Evolutionary conservation across 2,797 vertebrate genomes (phyloP), one percentile per base, ranked within the genome.

Genomic region (Graptemys geographica): DNA sequence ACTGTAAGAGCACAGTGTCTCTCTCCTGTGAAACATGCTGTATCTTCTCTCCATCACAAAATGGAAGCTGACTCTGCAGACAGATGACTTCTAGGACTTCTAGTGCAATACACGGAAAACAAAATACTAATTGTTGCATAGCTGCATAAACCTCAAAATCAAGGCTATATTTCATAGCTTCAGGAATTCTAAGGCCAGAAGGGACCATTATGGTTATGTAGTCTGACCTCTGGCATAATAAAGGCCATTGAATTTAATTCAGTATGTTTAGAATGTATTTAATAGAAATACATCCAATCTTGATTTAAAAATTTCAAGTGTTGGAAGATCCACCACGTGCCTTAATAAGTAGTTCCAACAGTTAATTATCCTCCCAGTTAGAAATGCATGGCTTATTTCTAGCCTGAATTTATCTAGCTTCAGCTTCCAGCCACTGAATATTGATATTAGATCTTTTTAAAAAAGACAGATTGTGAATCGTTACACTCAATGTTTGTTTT

Each of bases 401-500:
- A 16, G 25, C 81, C 53, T 86, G 41, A 57, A 28, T 78, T 65
- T 28, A 28, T 79, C 59, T 89, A 53, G 0, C 0, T 6, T 84
- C 62, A 81, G 6, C 59, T 95, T 94, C 78, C 90, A 79, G 55
- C 47, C 83, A 33, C 7, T 81, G 33, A 78, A 84, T 88, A 49
- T 44, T 44, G 6, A 25, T 74, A 56, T 52, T 78, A 74, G 84
- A 86, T 13, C 31, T 87, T 95, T 90, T 91, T 78, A 74, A 37
- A 78, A 72, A 78, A 90, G 76, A 37, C 33, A 51, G 4, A 8
- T 92, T 83, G 86, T 95, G 88, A 94, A 84, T 94, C 53, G 84
- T 93, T 94, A 90, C 92, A 94, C 84, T 27, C 0, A 91, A 82
- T 91, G 74, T 88, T 93, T 90, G 21, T 49, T 92, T 95, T 87